Conservation (phyloP, 2,888 invertebrate genomes). For the Laothoe populi region DNA sequence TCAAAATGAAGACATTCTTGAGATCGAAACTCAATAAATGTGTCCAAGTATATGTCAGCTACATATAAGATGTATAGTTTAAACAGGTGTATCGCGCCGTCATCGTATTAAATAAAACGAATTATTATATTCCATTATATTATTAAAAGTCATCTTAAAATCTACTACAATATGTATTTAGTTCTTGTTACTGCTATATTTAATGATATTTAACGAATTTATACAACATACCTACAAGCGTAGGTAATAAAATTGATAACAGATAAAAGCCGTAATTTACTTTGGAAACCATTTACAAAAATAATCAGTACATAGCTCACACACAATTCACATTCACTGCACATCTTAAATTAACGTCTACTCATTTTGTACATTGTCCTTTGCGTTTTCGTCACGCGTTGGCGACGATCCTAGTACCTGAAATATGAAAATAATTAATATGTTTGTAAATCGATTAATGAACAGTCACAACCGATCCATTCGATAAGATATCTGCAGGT, state of each 20-base stretch:
- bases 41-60: too few species aligned
- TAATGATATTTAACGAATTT: conserved; percentile 17
- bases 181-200: conserved; percentile 11
- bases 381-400: conserved; percentile 16
- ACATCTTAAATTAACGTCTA: conserved; percentile 19
- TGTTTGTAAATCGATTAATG: not conserved
- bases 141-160: conserved; percentile 23
- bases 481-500: not conserved
- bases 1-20: too few species aligned
- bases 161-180: conserved; percentile 22
- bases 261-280: conserved; percentile 4
- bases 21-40: too few species aligned
- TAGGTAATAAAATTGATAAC: not conserved
- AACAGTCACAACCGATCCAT: not conserved
- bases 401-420: conserved; percentile 27
- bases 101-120: conserved; percentile 1
- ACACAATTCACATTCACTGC: conserved; percentile 36
- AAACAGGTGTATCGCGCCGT: too few species aligned
- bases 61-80: too few species aligned
- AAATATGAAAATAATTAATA: not conserved
- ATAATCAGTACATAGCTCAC: conserved; percentile 27
- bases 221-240: conserved; percentile 18
- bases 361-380: conserved; percentile 23
- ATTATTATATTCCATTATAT: not conserved
- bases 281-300: conserved; percentile 5